These are phyloP conservation scores for Leptobrachium leishanense DNA, from an alignment of 2,113 vertebrate genomes.

Conservation along the genomic window DNA sequence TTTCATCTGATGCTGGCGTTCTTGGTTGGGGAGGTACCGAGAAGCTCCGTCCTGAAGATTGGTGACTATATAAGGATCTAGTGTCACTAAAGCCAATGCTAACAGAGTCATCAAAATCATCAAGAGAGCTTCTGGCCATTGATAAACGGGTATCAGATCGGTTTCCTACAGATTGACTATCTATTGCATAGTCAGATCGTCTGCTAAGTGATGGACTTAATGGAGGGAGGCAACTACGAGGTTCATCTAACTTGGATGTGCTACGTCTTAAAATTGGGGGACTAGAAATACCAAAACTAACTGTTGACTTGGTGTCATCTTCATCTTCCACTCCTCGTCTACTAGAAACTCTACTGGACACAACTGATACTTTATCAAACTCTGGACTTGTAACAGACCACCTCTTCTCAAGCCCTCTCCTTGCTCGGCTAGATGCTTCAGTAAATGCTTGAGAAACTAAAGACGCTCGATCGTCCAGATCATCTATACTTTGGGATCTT, in stretches of 20 bases:
- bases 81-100: constrained; percentile 72
- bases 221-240: constrained; percentile 52
- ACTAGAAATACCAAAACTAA: constrained; percentile 77
- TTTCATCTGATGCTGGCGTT: constrained; percentile 54
- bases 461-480: constrained; percentile 64
- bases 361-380: constrained; percentile 71
- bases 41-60: constrained; percentile 78
- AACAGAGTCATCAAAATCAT: constrained; percentile 74
- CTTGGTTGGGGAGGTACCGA: constrained; percentile 84
- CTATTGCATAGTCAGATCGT: constrained; percentile 55
- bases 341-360: constrained; percentile 75
- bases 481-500: constrained; percentile 59
- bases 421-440: constrained; percentile 66
- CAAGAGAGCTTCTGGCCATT: constrained; percentile 73
- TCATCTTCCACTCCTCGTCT: constrained; percentile 68
- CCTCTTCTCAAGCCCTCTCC: constrained; percentile 78
- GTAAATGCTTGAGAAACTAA: constrained; percentile 78
- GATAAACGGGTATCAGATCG: constrained; percentile 76
- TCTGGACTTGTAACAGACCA: constrained; percentile 75
- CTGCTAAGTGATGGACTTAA: constrained; percentile 67
- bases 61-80: constrained; percentile 74
- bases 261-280: constrained; percentile 66
- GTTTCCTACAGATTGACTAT: constrained; percentile 68
- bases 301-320: constrained; percentile 70
- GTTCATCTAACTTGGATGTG: constrained; percentile 65